These are phyloP conservation scores for Phrynocephalus versicolor DNA, from an alignment of 2,113 vertebrate genomes.

Conservation along the genomic window DNA sequence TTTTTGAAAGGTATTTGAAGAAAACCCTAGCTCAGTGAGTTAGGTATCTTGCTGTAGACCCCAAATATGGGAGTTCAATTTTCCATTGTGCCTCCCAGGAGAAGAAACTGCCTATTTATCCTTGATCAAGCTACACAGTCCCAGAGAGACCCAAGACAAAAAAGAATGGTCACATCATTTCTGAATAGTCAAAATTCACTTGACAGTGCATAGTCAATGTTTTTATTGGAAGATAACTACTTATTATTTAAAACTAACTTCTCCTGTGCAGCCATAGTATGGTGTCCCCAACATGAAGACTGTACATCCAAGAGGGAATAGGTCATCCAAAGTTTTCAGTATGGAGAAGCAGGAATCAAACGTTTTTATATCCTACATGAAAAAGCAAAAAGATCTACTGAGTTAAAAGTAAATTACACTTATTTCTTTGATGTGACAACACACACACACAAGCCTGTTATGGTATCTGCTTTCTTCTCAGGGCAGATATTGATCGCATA, in stretches of 20 bases:
- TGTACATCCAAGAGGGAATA: slow-evolving; percentile 85
- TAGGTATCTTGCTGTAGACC: too few species aligned
- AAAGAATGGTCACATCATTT: too few species aligned
- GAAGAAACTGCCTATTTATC: too few species aligned
- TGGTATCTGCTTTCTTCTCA: neutral
- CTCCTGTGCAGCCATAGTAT: slow-evolving; percentile 93
- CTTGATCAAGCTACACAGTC: too few species aligned
- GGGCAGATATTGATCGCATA: neutral
- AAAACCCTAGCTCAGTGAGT: neutral
- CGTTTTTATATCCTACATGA: slow-evolving; percentile 86
- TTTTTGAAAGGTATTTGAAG: slow-evolving; percentile 28
- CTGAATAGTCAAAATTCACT: too few species aligned
- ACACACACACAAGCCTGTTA: neutral
- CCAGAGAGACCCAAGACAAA: too few species aligned
- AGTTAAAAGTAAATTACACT: neutral
- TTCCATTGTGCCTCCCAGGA: too few species aligned
- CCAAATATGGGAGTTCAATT: too few species aligned
- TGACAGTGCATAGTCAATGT: too few species aligned
- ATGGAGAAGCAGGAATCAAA: slow-evolving; percentile 85
- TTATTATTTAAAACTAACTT: slow-evolving; percentile 79
- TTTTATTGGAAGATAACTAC: neutral
- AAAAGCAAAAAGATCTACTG: slow-evolving; percentile 32
- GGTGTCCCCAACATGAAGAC: slow-evolving; percentile 96
- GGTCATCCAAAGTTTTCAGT: slow-evolving; percentile 89
- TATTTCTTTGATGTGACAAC: neutral